Conservation (phyloP, 2,113 vertebrate species). For the Epinephelus lanceolatus region DNA sequence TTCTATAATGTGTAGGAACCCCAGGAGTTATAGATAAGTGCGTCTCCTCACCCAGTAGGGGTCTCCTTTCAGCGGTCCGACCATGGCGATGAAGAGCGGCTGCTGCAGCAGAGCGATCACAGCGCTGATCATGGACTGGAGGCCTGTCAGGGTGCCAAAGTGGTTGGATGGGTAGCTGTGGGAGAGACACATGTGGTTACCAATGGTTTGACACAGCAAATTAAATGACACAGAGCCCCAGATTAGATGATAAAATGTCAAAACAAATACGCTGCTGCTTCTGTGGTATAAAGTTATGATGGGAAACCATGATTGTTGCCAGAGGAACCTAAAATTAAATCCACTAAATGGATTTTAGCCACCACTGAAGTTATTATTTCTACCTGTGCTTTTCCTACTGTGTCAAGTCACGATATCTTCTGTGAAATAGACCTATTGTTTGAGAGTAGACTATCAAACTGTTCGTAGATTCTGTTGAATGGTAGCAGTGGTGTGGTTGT, state of each 20-base stretch:
- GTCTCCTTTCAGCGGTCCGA: constrained; percentile 86
- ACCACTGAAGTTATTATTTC: too few species aligned
- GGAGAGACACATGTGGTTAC: constrained; percentile 27
- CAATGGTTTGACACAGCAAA: not conserved
- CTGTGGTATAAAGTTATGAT: not conserved
- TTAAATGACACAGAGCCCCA: not conserved
- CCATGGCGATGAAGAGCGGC: constrained; percentile 90
- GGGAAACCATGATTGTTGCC: not conserved
- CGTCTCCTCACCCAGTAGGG: constrained; percentile 87
- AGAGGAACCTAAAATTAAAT: not conserved
- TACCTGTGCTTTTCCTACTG: too few species aligned
- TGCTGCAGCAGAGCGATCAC: constrained; percentile 91
- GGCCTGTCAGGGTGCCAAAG: constrained; percentile 92
- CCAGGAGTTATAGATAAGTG: not conserved
- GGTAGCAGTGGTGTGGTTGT: constrained; percentile 4
- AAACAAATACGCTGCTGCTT: not conserved
- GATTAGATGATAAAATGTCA: not conserved
- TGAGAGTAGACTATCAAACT: not conserved
- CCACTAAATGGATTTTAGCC: too few species aligned
- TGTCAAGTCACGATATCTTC: too few species aligned
- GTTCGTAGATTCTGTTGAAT: not conserved
- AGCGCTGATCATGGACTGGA: constrained; percentile 93
- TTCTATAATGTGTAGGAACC: too few species aligned
- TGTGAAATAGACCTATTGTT: not conserved
- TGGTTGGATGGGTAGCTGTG: constrained; percentile 91